These are phyloP conservation scores for Stictocephala bisonia DNA, from an alignment of 2,888 invertebrate genomes.

Conservation along the genomic window DNA sequence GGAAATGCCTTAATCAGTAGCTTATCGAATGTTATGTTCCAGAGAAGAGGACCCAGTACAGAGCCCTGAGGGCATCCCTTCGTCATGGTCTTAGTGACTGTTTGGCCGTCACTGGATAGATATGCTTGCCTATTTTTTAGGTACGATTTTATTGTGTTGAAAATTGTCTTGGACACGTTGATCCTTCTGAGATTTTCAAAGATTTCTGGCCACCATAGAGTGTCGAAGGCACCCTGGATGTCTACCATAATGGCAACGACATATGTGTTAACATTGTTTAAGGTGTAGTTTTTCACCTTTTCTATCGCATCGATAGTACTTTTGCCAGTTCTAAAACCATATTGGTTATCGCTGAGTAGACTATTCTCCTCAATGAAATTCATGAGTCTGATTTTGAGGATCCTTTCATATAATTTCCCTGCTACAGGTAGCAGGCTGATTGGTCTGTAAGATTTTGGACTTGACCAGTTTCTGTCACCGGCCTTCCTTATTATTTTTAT, in stretches of 20 bases:
- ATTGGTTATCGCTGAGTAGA: conserved; percentile 36
- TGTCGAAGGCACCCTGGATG: conserved; percentile 10
- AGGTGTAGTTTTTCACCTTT: not conserved
- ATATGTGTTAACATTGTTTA: not conserved
- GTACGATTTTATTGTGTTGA: not conserved
- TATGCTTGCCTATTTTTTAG: not conserved
- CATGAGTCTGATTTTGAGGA: not conserved
- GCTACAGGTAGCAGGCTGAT: conserved; percentile 32
- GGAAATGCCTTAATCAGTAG: not conserved
- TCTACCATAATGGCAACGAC: not conserved
- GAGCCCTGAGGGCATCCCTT: not conserved
- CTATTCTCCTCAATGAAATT: not conserved
- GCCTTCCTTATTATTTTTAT: not conserved
- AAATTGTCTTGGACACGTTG: not conserved
- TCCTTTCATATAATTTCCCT: conserved; percentile 20
- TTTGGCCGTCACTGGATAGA: not conserved
- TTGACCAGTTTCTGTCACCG: not conserved
- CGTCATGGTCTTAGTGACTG: not conserved
- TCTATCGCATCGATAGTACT: not conserved
- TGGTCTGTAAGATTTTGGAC: conserved; percentile 19
- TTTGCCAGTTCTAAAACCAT: conserved; percentile 42
- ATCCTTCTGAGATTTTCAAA: not conserved
- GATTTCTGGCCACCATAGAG: not conserved
- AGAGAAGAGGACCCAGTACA: not conserved
- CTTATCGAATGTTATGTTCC: not conserved